These are phyloP conservation scores for Eupithecia insigniata DNA, from an alignment of 2,888 invertebrate genomes.

Conservation along the genomic window DNA sequence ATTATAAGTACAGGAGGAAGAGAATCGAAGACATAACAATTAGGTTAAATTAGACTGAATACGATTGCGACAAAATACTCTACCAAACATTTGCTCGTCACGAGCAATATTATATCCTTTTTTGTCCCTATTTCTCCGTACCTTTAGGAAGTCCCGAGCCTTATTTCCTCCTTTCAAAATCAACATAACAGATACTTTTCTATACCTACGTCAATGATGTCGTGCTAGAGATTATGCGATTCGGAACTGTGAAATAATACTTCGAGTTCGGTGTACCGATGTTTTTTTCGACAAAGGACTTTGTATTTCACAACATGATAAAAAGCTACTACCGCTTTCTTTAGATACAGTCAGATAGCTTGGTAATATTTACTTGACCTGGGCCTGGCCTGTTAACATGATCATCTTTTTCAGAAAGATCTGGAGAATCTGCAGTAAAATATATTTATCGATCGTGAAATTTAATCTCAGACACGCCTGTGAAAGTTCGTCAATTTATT, in stretches of 20 bases:
- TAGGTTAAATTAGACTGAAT: not conserved
- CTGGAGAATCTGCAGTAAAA: not conserved
- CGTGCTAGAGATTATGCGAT: not conserved
- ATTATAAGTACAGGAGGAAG: not conserved
- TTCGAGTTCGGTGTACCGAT: not conserved
- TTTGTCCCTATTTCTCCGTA: not conserved
- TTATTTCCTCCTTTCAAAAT: slow-evolving; percentile 2
- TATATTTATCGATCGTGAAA: slow-evolving; percentile 2
- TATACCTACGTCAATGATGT: not conserved
- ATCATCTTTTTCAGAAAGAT: not conserved
- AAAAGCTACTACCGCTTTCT: not conserved
- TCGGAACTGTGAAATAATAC: not conserved
- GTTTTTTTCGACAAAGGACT: not conserved
- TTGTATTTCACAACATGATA: not conserved
- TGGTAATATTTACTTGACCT: not conserved
- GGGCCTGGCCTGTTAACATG: not conserved
- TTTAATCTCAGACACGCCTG: slow-evolving; percentile 16
- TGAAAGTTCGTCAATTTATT: slow-evolving; percentile 15
- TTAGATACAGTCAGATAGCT: not conserved
- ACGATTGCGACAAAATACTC: not conserved
- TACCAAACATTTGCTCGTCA: not conserved
- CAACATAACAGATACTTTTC: slow-evolving; percentile 13
- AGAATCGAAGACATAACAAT: not conserved
- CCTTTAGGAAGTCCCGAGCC: not conserved
- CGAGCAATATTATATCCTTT: not conserved